Evolutionary conservation across 2,797 vertebrate species (phyloP).

Genomic region (Capromys pilorides): DNA sequence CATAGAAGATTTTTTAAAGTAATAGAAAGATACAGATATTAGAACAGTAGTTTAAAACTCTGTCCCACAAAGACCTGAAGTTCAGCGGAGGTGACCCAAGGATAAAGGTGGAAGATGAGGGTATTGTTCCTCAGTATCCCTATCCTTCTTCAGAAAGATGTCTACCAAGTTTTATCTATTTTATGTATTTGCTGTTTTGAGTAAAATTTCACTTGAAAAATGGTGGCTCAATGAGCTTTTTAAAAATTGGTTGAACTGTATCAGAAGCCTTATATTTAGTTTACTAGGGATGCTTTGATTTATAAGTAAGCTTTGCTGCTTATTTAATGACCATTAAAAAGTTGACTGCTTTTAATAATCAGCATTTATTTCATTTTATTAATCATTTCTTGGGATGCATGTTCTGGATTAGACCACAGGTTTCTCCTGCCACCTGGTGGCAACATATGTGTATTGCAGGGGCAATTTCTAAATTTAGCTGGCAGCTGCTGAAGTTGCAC

Average conservation of each 20-base stretch:
- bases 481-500: not conserved
- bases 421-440: constrained; percentile 81
- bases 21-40: not conserved
- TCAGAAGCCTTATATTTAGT: not conserved
- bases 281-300: constrained; percentile 52
- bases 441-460: constrained; percentile 71
- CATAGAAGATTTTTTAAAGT: too few species aligned
- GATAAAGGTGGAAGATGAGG: not conserved
- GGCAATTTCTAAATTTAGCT: constrained; percentile 63
- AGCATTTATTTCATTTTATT: constrained; percentile 59
- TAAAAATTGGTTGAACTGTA: not conserved
- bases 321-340: constrained; percentile 71
- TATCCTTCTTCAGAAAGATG: not conserved
- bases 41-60: constrained; percentile 45
- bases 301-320: constrained; percentile 58
- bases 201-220: not conserved
- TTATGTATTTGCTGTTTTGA: not conserved
- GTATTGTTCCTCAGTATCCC: not conserved
- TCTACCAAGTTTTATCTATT: not conserved
- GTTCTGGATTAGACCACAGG: constrained; percentile 28
- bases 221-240: not conserved
- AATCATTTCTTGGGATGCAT: not conserved
- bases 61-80: constrained; percentile 1
- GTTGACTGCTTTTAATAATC: constrained; percentile 54
- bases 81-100: not conserved